phyloP scores from a whole-genome alignment of 2,113 vertebrate species.

The Psilopsiagon aymara region DNA sequence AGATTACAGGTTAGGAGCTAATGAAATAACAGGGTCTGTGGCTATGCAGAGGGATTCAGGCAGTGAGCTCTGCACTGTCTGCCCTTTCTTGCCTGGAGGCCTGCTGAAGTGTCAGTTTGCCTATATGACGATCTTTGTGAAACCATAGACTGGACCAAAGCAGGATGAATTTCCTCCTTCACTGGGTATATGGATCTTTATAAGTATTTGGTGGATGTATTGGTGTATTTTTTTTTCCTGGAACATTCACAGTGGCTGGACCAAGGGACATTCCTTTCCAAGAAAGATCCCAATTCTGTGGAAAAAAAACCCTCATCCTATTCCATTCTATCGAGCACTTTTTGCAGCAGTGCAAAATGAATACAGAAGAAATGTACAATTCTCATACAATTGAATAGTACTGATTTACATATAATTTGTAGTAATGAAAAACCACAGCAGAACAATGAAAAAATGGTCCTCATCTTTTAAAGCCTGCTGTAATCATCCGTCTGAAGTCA shows the following conservation, averaged over 20 bases:
- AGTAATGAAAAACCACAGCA: not conserved
- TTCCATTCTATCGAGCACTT: not conserved
- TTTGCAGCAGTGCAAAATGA: not conserved
- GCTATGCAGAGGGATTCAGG: not conserved
- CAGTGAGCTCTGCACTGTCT: not conserved
- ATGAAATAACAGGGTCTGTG: not conserved
- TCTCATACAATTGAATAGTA: not conserved
- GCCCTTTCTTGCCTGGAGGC: not conserved
- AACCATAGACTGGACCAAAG: not conserved
- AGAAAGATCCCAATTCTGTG: not conserved
- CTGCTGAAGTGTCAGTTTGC: not conserved
- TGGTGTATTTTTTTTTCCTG: not conserved
- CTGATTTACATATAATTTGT: not conserved
- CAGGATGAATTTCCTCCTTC: not conserved
- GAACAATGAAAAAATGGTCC: not conserved
- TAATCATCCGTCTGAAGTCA: not conserved
- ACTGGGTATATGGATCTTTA: fast-evolving
- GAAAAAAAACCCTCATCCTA: not conserved
- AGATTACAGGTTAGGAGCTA: not conserved
- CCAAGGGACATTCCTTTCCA: not conserved
- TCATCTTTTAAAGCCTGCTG: not conserved
- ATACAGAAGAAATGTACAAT: not conserved
- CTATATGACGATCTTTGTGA: not conserved
- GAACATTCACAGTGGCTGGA: not conserved
- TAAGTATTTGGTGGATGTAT: not conserved